Evolutionary conservation across 2,888 invertebrate species (phyloP), one percentile per base, ranked within the genome.

Genomic region (Ochlodes sylvanus): DNA sequence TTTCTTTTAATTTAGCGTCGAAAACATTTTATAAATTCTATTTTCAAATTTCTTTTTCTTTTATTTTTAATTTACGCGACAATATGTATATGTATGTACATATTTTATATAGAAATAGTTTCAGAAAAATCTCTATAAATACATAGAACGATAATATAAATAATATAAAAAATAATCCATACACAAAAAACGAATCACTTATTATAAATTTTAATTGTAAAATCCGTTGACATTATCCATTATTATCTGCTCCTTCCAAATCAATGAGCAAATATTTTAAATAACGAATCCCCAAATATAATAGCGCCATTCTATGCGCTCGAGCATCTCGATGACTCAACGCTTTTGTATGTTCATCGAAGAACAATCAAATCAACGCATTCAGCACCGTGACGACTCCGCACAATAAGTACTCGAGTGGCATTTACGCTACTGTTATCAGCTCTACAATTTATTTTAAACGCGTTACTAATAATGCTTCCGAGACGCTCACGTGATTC

Each of bases 331-430:
- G 7, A 54, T 41, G 54, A 54, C 12, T 34, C 14, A 50, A 27
- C 27, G 41, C 41, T 27, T 21, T 52, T 21, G 52, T 14, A 52
- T 4, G 17, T 9, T 32, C 50, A 62, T 52, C 41, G 19, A 10
- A 60, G 68, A 68, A 71, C 75, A 71, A 75, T 72, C 69, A 72
- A 71, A 75, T 72, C 68, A 72, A 19, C 66, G 70, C 47, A 60
- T 17, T 71, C 72, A 63, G 42, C 67, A 70, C 73, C 71, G 72
- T 73, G 73, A 75, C 73, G 71, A 21, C 57, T 57, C 32, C 44
- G 50, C 42, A 32, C 60, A 47, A 47, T 47, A 47, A 27, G 27
- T 12, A 47, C 7, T 27, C 38, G 56, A 15, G 38, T 9, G 58
- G 27, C 52, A 58, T 65, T 65, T 17, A 58, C 27, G 52, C 41